Conservation (phyloP, 1,140 invertebrate species). For the Drosophila orosa region DNA sequence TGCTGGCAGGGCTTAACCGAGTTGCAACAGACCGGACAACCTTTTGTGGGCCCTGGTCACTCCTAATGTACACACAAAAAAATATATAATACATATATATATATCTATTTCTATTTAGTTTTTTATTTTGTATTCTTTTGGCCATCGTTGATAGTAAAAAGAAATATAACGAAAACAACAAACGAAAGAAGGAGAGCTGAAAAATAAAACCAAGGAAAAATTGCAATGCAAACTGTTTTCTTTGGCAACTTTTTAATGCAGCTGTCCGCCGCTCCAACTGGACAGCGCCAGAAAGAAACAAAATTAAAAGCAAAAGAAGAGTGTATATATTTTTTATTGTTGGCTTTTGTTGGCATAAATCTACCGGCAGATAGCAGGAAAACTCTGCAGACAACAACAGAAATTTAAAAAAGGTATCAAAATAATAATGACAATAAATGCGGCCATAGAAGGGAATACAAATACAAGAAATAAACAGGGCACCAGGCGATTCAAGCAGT, state of each 20-base stretch:
- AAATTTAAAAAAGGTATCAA: conserved; percentile 63
- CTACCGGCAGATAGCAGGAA: conserved; percentile 63
- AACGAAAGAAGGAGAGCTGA: conserved; percentile 29
- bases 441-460: conserved; percentile 46
- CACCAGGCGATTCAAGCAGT: not conserved
- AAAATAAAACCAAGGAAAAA: conserved; percentile 68
- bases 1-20: conserved; percentile 39
- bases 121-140: conserved; percentile 34
- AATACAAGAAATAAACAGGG: conserved; percentile 12
- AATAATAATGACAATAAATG: conserved; percentile 82
- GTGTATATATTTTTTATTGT: conserved; percentile 66
- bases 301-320: conserved; percentile 53
- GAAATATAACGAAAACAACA: conserved; percentile 44
- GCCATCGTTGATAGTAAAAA: conserved; percentile 56
- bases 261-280: conserved; percentile 51
- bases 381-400: conserved; percentile 36
- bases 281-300: conserved; percentile 53
- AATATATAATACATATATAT: conserved; percentile 26
- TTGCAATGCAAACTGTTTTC: conserved; percentile 81
- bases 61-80: conserved; percentile 51
- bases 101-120: conserved; percentile 39
- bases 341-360: conserved; percentile 79
- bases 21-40: conserved; percentile 60
- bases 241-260: conserved; percentile 79
- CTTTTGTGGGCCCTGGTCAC: conserved; percentile 57